Percentiles rank a stretch among this genome's conserved stretches.
phyloP scores from a whole-genome alignment of 1,140 invertebrate species.

The Aphelinus atriplicis region DNA sequence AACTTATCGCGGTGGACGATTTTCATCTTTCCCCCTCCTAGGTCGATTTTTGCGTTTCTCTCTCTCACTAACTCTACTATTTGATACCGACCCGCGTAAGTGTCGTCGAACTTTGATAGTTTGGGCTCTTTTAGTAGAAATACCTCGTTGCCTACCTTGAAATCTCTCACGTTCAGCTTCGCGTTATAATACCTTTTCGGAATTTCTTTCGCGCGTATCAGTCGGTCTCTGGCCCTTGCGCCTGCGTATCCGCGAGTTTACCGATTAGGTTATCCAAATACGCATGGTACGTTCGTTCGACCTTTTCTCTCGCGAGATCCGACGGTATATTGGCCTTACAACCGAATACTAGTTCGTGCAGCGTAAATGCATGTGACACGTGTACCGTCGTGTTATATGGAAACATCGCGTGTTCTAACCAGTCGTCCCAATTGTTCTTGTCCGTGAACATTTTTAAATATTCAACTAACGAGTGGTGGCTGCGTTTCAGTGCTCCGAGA shows the following conservation, averaged over 20 bases:
- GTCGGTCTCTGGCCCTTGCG: background rate
- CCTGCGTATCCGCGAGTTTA: background rate
- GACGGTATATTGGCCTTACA: background rate
- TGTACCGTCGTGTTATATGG: background rate
- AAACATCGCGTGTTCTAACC: background rate
- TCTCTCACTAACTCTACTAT: too few relatives aligned
- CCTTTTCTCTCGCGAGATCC: background rate
- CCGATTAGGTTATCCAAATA: background rate
- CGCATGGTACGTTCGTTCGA: background rate
- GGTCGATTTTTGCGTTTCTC: too few relatives aligned
- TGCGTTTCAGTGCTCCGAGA: slow-evolving; percentile 25
- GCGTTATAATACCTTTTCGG: background rate
- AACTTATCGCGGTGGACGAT: too few relatives aligned
- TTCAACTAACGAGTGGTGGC: slow-evolving; percentile 29
- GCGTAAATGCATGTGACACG: background rate
- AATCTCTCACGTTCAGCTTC: background rate
- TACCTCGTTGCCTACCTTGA: too few relatives aligned
- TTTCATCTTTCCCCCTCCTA: too few relatives aligned
- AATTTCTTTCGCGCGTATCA: background rate
- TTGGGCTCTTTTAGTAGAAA: too few relatives aligned
- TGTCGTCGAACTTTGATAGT: too few relatives aligned
- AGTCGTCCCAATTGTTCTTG: background rate
- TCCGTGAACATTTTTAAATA: slow-evolving; percentile 12
- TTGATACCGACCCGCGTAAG: too few relatives aligned
- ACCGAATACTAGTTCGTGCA: background rate